These are phyloP conservation scores for Stenchaetothrips biformis DNA, from an alignment of 2,888 invertebrate genomes.

Conservation along the genomic window DNA sequence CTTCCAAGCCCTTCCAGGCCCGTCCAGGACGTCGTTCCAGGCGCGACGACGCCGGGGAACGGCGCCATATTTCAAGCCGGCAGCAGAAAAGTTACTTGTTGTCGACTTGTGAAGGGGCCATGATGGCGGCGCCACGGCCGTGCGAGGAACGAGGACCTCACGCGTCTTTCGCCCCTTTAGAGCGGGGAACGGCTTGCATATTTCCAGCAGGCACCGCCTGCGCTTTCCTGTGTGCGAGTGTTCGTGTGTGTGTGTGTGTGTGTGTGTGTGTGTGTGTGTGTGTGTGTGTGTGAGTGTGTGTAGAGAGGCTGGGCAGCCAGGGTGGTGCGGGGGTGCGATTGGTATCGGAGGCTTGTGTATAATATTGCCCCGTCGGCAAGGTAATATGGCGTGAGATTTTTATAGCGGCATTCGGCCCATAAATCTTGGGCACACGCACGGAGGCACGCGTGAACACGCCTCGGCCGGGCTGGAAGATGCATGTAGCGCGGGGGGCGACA, in stretches of 20 bases:
- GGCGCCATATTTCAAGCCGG: slow-evolving; percentile 8
- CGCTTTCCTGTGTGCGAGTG: not conserved
- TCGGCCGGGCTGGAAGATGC: not conserved
- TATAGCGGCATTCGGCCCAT: not conserved
- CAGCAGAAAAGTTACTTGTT: slow-evolving; percentile 15
- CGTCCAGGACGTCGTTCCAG: not conserved
- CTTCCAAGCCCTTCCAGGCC: not conserved
- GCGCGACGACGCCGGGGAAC: not conserved
- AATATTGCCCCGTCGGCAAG: slow-evolving; percentile 16
- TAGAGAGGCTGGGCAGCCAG: too few relatives aligned
- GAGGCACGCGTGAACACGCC: not conserved
- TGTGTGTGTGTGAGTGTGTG: too few relatives aligned
- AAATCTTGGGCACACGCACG: not conserved
- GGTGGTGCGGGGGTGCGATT: not conserved
- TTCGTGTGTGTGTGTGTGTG: too few relatives aligned
- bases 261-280: too few relatives aligned
- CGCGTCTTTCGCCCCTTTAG: not conserved
- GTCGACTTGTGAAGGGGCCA: not conserved
- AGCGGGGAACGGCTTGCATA: not conserved
- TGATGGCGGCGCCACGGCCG: slow-evolving; percentile 6
- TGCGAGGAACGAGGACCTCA: not conserved
- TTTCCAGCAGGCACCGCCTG: not conserved
- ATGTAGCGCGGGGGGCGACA: not conserved
- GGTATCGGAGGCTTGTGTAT: not conserved
- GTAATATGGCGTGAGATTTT: slow-evolving; percentile 25